phyloP scores from a whole-genome alignment of 2,888 invertebrate genomes.

The Rhorus exstirpatorius region DNA sequence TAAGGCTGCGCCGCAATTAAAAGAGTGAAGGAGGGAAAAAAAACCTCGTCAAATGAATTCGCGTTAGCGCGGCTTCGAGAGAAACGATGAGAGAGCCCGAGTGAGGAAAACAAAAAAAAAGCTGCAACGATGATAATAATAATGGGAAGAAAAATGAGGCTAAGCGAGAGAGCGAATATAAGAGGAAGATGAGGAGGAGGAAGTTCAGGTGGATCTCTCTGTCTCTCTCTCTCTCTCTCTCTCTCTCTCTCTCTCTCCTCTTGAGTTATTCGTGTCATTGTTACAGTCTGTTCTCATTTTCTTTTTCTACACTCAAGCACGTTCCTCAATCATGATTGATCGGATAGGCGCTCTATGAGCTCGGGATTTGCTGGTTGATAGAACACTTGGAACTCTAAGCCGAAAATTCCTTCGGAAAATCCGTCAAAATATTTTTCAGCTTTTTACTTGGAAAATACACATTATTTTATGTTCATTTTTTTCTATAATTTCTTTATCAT shows the following conservation, averaged over 20 bases:
- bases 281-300: conserved; percentile 75
- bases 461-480: too few species aligned
- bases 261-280: conserved; percentile 73
- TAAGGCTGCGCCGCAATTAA: conserved; percentile 33
- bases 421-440: neutral
- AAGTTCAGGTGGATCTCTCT: neutral
- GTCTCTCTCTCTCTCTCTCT: too few species aligned
- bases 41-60: conserved; percentile 29
- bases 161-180: neutral
- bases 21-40: conserved; percentile 41
- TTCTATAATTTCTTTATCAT: too few species aligned
- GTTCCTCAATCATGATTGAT: conserved; percentile 75
- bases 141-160: conserved; percentile 17
- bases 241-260: too few species aligned
- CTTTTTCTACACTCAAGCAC: conserved; percentile 51
- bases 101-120: too few species aligned
- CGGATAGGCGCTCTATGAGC: conserved; percentile 52
- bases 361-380: conserved; percentile 59
- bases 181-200: neutral
- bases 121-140: conserved; percentile 51
- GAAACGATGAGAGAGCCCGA: conserved; percentile 58
- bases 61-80: conserved; percentile 1
- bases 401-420: neutral
- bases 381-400: conserved; percentile 69
- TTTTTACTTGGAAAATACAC: too few species aligned